Conservation (phyloP, 30 jellyfish, hydroid and myxozoan species). For the Morbakka virulenta region DNA sequence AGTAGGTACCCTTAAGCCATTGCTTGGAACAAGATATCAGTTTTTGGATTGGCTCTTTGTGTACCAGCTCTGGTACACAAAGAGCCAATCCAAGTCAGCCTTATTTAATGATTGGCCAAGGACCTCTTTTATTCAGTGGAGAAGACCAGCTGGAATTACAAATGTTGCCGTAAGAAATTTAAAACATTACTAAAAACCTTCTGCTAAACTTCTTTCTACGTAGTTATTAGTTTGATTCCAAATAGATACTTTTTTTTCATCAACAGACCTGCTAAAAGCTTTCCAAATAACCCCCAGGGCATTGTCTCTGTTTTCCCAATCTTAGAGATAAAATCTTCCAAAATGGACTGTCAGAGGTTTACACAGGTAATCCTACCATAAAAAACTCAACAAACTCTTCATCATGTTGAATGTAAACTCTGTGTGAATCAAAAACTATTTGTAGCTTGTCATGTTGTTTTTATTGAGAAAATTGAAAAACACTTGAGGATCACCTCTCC, state of each 20-base stretch:
- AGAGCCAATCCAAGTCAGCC: too few species aligned
- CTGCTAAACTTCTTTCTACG: too few species aligned
- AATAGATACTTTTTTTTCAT: too few species aligned
- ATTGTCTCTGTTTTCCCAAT: constrained; percentile 25
- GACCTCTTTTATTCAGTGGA: constrained; percentile 4
- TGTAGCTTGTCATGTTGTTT: constrained; percentile 36
- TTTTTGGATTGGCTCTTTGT: neutral
- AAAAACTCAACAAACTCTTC: too few species aligned
- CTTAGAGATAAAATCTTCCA: constrained; percentile 24
- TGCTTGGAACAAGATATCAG: constrained; percentile 1
- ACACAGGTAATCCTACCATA: constrained; percentile 35
- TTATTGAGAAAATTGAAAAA: constrained; percentile 1
- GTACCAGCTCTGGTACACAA: neutral
- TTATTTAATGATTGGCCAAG: neutral
- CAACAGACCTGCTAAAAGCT: constrained; percentile 48
- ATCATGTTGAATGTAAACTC: constrained; percentile 18
- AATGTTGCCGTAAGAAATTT: too few species aligned
- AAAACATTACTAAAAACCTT: too few species aligned
- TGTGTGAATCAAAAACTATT: constrained; percentile 39
- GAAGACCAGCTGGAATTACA: constrained; percentile 23
- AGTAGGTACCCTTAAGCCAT: neutral
- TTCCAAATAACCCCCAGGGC: constrained; percentile 44
- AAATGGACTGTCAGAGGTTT: constrained; percentile 19
- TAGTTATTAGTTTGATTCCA: too few species aligned
- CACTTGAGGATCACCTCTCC: constrained; percentile 31